These are phyloP conservation scores for Malurus splendens DNA, from an alignment of 2,797 vertebrate genomes.

Conservation along the genomic window DNA sequence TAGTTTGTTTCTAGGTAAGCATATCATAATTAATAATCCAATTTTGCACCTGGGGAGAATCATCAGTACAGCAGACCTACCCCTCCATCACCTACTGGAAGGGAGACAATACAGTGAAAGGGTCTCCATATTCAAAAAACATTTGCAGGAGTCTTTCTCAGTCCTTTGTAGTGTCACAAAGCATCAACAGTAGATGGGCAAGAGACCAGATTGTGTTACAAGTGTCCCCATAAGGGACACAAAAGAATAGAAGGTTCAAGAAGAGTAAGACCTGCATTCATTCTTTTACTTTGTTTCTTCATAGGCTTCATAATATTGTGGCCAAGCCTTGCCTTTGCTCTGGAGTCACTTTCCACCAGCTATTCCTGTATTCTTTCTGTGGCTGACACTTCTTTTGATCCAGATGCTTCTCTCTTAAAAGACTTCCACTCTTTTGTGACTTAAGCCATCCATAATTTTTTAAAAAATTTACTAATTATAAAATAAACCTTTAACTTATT, in stretches of 20 bases:
- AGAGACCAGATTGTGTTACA: background rate
- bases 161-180: background rate
- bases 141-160: fast-evolving
- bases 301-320: background rate
- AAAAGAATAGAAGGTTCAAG: background rate
- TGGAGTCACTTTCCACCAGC: background rate
- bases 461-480: background rate
- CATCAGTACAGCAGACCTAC: fast-evolving
- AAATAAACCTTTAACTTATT: background rate
- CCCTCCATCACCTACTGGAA: background rate
- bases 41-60: background rate
- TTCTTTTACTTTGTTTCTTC: background rate
- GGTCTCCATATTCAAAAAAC: background rate
- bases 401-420: background rate
- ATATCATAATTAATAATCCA: background rate
- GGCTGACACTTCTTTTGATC: background rate
- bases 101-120: background rate
- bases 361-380: background rate
- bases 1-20: background rate
- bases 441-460: background rate
- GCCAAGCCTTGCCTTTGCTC: background rate
- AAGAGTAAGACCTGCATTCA: background rate
- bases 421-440: background rate
- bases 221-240: background rate
- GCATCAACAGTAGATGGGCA: background rate